Percentiles rank a stretch among this genome's conserved stretches.
Evolutionary conservation across 2,888 invertebrate species (phyloP).

Genomic region (Zonitis immaculata): DNA sequence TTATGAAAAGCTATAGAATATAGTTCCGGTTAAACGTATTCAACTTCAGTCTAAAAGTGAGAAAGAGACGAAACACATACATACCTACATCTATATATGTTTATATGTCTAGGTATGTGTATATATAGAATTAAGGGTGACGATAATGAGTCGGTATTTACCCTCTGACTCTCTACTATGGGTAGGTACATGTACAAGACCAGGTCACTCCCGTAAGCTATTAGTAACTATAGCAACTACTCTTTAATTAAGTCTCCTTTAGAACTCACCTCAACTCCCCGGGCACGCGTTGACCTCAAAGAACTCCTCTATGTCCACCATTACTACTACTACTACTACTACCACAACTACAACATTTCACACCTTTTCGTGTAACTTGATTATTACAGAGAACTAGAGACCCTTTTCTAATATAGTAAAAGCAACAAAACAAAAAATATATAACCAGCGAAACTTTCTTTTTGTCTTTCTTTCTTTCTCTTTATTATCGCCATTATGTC

Average conservation of each 20-base stretch:
- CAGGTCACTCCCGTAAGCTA: constrained; percentile 36
- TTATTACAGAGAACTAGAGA: constrained; percentile 8
- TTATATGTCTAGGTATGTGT: no score
- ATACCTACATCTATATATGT: no score
- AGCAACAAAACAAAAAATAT: not conserved
- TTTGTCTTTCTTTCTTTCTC: constrained; percentile 9
- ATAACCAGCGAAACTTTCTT: not conserved
- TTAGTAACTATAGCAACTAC: constrained; percentile 43
- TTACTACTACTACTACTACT: not conserved
- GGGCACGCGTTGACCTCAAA: constrained; percentile 38
- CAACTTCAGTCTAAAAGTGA: not conserved
- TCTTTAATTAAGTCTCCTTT: constrained; percentile 39
- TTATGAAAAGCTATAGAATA: constrained; percentile 2
- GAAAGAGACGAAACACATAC: no score
- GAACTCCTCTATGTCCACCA: constrained; percentile 28
- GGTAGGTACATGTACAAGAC: constrained; percentile 21
- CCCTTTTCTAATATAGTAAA: not conserved
- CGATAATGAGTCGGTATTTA: constrained; percentile 31
- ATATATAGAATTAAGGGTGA: constrained; percentile 5
- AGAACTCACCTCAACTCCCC: constrained; percentile 28
- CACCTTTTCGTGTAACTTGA: constrained; percentile 30
- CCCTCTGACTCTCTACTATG: constrained; percentile 25
- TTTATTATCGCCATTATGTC: constrained; percentile 40
- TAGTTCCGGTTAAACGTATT: constrained; percentile 5
- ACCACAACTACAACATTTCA: constrained; percentile 17